phyloP scores from a whole-genome alignment of 2,888 invertebrate genomes.

The Axea sp. region DNA sequence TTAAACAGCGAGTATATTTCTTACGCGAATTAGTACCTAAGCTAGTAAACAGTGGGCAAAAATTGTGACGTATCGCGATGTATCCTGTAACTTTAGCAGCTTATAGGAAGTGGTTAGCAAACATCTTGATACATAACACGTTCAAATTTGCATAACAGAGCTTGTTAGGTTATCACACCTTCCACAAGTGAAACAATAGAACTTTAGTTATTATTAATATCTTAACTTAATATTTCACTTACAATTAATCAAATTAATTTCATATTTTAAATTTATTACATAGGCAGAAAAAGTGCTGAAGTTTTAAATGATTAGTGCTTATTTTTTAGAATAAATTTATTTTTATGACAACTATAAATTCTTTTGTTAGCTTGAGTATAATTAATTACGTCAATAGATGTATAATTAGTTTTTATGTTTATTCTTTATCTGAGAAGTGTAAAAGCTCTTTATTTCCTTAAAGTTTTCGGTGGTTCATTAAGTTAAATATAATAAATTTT shows the following conservation, averaged over 20 bases:
- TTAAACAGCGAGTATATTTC: conserved; percentile 23
- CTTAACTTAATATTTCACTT: neutral
- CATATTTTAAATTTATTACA: no score
- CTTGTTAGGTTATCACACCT: conserved; percentile 63
- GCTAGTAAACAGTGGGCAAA: conserved; percentile 17
- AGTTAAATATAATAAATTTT: no score
- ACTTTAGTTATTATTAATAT: neutral
- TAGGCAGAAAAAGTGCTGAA: no score
- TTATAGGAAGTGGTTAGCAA: conserved; percentile 63
- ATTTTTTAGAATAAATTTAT: no score
- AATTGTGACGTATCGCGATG: conserved; percentile 37
- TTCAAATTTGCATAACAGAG: conserved; percentile 68
- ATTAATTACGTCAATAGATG: no score
- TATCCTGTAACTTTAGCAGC: conserved; percentile 47
- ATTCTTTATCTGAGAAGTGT: no score
- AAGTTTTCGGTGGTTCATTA: no score
- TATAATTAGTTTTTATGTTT: no score
- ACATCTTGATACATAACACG: conserved; percentile 58
- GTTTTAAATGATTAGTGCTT: no score
- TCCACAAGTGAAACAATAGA: conserved; percentile 1
- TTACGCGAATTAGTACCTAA: conserved; percentile 22
- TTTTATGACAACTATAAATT: no score
- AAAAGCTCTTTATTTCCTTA: no score
- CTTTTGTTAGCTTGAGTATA: no score
- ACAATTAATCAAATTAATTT: neutral